Evolutionary conservation across 2,888 invertebrate genomes (phyloP), one percentile per base, ranked within the genome.

Genomic region (Xanthostigma xanthostigma): DNA sequence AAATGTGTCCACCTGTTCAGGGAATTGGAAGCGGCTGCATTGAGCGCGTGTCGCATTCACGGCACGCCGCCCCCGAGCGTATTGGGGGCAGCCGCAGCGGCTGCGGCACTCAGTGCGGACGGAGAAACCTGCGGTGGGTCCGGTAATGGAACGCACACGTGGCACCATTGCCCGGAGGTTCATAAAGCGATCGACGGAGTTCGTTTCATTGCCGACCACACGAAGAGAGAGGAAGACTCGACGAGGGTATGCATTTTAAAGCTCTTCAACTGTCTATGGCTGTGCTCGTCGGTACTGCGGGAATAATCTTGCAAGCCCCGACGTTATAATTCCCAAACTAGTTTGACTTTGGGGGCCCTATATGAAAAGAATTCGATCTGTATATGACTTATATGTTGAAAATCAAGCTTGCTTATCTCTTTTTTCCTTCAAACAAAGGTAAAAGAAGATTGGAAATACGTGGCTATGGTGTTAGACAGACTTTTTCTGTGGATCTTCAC

Each of bases 381-480:
- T 2, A 4, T 17, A 3, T 17, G 17, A 3, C 17, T 17, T 17
- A 17, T 4, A 4, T 17, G 17, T 17, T 17, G 17, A 27, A 27
- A 27, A 27, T 6, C 3, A 27, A 27, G 27, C 27, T 27, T 27
- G 27, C 6, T 27, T 27, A 27, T 27, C 27, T 27, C 6, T 27
- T 27, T 27, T 27, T 27, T 27, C 5, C 6, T 27, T 27, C 27
- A 27, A 3, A 6, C 27, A 27, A n/a, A 90, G 90, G 89, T 91
- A 57, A 90, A 90, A 71, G 93, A 95, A 74, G 95, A 96, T 74
- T 96, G 96, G 96, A 96, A 96, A 69, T 96, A 92, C 71, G 94
- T 96, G 58, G 95, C 95, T 54, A 93, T 95, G 91, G 95, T 96
- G 56, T 75, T 96, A 65, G 96, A 96, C 71, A 79, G 96, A 54